These are phyloP conservation scores for Mionectes macconnelli DNA, from an alignment of 2,113 vertebrate species.

Conservation along the genomic window DNA sequence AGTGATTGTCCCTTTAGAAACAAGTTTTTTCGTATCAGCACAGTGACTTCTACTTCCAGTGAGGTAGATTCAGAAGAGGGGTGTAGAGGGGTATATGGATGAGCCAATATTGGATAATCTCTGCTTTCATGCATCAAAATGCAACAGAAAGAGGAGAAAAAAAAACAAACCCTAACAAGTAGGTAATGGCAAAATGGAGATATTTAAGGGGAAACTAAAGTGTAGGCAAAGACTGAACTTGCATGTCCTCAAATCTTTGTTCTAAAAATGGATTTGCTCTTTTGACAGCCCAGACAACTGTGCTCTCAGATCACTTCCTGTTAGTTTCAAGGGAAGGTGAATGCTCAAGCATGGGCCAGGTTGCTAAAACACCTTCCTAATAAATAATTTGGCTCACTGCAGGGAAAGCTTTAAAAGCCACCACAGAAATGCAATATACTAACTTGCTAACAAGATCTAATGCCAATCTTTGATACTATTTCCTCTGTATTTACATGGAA, in stretches of 20 bases:
- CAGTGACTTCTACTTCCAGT: not conserved
- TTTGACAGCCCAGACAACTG: not conserved
- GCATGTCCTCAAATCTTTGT: not conserved
- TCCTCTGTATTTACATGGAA: not conserved
- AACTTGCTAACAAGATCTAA: not conserved
- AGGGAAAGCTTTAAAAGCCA: not conserved
- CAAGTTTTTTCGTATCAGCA: not conserved
- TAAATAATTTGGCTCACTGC: not conserved
- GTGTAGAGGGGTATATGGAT: not conserved
- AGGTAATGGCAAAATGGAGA: not conserved
- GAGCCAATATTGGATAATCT: not conserved
- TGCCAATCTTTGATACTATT: not conserved
- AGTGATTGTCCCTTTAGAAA: not conserved
- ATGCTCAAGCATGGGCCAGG: not conserved
- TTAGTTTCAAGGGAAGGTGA: not conserved
- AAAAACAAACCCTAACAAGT: not conserved
- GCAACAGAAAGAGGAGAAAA: not conserved
- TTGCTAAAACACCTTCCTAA: not conserved
- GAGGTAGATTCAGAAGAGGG: not conserved
- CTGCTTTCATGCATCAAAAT: not conserved
- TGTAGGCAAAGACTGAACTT: not conserved
- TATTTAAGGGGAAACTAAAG: not conserved
- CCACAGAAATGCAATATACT: not conserved
- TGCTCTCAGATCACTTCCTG: not conserved
- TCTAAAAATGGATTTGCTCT: not conserved